phyloP scores from a whole-genome alignment of 2,113 vertebrate species.

The Heterotis niloticus region DNA sequence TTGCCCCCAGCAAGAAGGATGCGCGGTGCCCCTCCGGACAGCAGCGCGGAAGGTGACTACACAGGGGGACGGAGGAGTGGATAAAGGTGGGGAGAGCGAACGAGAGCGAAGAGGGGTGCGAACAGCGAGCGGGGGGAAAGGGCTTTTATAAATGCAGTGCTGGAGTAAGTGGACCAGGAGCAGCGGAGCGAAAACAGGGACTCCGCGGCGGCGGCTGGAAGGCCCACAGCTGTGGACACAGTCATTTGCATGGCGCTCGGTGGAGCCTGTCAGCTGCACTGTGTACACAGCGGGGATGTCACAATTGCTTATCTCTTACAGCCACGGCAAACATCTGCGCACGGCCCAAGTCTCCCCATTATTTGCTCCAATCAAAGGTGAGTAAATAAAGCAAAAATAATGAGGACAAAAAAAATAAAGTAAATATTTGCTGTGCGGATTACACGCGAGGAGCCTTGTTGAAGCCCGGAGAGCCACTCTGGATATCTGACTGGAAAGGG shows the following conservation, averaged over 20 bases:
- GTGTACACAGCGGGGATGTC: slow-evolving; percentile 15
- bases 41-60: too few species aligned
- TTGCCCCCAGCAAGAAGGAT: too few species aligned
- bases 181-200: slow-evolving; percentile 3
- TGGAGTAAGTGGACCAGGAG: slow-evolving; percentile 33
- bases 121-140: slow-evolving; percentile 25
- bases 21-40: too few species aligned
- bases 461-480: not conserved
- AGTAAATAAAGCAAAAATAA: slow-evolving; percentile 35
- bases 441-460: not conserved
- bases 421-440: slow-evolving; percentile 22
- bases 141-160: not conserved
- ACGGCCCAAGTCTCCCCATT: slow-evolving; percentile 21
- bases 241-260: not conserved
- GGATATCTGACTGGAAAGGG: not conserved
- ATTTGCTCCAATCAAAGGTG: slow-evolving; percentile 27
- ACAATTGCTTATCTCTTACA: slow-evolving; percentile 29
- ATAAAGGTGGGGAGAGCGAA: not conserved
- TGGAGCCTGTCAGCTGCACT: slow-evolving; percentile 1
- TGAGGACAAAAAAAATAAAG: slow-evolving; percentile 5
- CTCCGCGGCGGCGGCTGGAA: not conserved
- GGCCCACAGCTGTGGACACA: not conserved
- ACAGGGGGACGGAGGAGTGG: not conserved
- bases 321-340: slow-evolving; percentile 30
- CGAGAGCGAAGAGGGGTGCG: not conserved